A percentile compares a stretch with the other conserved stretches of the same genome.
Conservation (phyloP, 1,140 invertebrate genomes). For the Drosophila willistoni region DNA sequence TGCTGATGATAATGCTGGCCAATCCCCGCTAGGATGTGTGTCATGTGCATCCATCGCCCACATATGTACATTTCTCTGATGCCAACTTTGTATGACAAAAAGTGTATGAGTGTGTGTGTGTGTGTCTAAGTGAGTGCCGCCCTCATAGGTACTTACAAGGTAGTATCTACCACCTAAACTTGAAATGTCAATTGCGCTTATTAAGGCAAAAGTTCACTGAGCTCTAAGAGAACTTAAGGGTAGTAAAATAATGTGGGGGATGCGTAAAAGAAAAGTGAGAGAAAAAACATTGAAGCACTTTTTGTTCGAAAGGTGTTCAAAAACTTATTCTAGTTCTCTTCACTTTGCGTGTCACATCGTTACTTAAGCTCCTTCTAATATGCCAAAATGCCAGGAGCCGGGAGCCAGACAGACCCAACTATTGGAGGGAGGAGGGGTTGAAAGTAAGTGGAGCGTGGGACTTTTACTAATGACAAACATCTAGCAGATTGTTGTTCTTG, state of each 20-base stretch:
- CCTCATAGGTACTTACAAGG: slow-evolving; percentile 2
- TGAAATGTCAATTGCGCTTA: slow-evolving; percentile 71
- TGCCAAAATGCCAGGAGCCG: slow-evolving; percentile 10
- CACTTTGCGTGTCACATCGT: slow-evolving; percentile 28
- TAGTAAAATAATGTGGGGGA: slow-evolving; percentile 19
- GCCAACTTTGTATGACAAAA: slow-evolving; percentile 51
- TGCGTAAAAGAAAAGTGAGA: slow-evolving; percentile 28
- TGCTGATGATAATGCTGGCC: background rate
- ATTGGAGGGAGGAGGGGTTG: slow-evolving; percentile 6
- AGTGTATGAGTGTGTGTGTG: slow-evolving; percentile 14
- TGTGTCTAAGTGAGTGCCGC: background rate
- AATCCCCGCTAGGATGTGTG: background rate
- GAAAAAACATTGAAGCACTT: slow-evolving; percentile 44
- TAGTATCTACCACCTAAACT: slow-evolving; percentile 20
- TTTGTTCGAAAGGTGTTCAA: slow-evolving; percentile 46
- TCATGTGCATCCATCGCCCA: slow-evolving; percentile 37
- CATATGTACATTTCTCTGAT: slow-evolving; percentile 22
- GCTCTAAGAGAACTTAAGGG: slow-evolving; percentile 28
- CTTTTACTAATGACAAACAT: slow-evolving; percentile 39
- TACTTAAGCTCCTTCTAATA: slow-evolving; percentile 35
- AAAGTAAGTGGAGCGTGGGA: background rate
- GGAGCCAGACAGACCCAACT: slow-evolving; percentile 19
- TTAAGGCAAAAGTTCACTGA: slow-evolving; percentile 69
- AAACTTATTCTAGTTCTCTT: background rate
- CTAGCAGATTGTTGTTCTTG: slow-evolving; percentile 30